Evolutionary conservation across 2,888 invertebrate genomes (phyloP), one percentile per base, ranked within the genome.

Genomic region (Laothoe populi): DNA sequence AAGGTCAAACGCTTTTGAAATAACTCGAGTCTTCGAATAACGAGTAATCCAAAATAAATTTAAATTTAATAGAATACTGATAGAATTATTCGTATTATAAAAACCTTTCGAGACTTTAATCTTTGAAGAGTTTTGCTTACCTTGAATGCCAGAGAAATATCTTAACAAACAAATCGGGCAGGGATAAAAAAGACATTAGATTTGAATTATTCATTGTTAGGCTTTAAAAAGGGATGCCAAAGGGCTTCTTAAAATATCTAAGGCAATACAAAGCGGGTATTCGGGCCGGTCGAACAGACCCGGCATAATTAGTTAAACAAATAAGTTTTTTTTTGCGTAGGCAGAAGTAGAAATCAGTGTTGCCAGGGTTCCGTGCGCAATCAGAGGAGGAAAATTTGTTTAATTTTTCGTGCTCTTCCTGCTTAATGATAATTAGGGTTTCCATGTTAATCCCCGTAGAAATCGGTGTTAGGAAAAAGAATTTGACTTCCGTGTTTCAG

Each of bases 241-340:
- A 61, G 61, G 64, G 62, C 57, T 64, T 63, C 53, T 53, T 19
- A 40, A 57, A 70, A 73, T 69, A 68, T 64, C 65, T 68, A 67
- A 61, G 63, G 48, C 58, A 70, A 72, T 70, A 70, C 63, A 63
- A 67, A 60, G 45, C 13, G 26, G 58, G 57, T 48, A 67, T 66
- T 68, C 70, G 68, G 63, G 48, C 57, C 70, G 68, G 63, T 49
- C 59, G 35, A 53, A 35, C 19, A 19, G 53, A 19, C 35, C 53
- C 31, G 10, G 35, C 31, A 70, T 72, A 72, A 72, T 71, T 71
- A 70, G 64, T 69, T 64, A 70, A 70, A 71, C 68, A 71, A 71
- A 71, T 64, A 68, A 19, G 53, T 35, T 35, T 53, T 53, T 46
- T 66, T 62, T 65, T 64, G 19, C 19, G 19, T 11, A 44, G 70